phyloP scores from a whole-genome alignment of 2,888 invertebrate genomes.

The Idaea aversata region DNA sequence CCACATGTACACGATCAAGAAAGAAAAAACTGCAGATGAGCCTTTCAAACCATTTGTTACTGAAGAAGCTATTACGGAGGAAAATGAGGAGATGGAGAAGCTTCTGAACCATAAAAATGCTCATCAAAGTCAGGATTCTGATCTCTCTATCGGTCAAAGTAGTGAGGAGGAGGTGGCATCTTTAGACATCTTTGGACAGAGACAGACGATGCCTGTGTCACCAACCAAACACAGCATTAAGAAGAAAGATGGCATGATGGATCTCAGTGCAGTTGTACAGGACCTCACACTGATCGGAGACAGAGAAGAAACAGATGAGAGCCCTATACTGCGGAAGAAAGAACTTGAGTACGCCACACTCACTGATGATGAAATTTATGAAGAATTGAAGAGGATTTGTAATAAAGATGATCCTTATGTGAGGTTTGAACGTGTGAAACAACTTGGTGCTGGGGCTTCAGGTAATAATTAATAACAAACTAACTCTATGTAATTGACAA shows the following conservation, averaged over 20 bases:
- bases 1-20: slow-evolving; percentile 93
- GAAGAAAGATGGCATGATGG: slow-evolving; percentile 65
- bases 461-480: slow-evolving; percentile 42
- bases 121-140: slow-evolving; percentile 83
- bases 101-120: slow-evolving; percentile 86
- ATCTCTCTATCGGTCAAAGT: slow-evolving; percentile 74
- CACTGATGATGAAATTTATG: slow-evolving; percentile 87
- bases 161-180: slow-evolving; percentile 76
- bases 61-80: slow-evolving; percentile 88
- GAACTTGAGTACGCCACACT: slow-evolving; percentile 77
- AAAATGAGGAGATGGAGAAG: slow-evolving; percentile 90
- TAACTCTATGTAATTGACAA: too few relatives aligned
- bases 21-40: slow-evolving; percentile 86
- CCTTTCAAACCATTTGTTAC: slow-evolving; percentile 91
- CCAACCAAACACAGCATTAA: slow-evolving; percentile 66
- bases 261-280: slow-evolving; percentile 61
- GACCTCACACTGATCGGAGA: slow-evolving; percentile 68
- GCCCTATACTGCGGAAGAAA: slow-evolving; percentile 82
- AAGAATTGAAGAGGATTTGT: slow-evolving; percentile 88
- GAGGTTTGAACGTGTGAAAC: slow-evolving; percentile 89
- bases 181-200: slow-evolving; percentile 57
- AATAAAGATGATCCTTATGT: slow-evolving; percentile 90
- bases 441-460: slow-evolving; percentile 95
- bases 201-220: slow-evolving; percentile 80
- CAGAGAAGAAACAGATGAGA: slow-evolving; percentile 65